These are phyloP conservation scores for Microcebus murinus DNA, from an alignment of 2,113 vertebrate genomes.

Conservation along the genomic window DNA sequence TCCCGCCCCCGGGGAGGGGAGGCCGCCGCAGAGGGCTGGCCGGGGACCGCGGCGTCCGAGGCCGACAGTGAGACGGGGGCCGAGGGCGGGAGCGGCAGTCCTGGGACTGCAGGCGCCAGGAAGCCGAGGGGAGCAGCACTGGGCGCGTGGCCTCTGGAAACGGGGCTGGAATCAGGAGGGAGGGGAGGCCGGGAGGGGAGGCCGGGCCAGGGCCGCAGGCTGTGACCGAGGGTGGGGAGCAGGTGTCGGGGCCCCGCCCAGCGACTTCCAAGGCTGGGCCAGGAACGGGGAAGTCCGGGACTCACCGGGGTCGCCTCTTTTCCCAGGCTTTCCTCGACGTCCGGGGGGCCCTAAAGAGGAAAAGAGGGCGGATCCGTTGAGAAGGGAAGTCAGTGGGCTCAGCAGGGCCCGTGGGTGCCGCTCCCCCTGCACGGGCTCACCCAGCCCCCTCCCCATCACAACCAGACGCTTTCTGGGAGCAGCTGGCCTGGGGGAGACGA, in stretches of 20 bases:
- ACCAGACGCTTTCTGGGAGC: fast-evolving
- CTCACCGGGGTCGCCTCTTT: slow-evolving; percentile 94
- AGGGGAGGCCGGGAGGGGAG: neutral
- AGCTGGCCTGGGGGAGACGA: neutral
- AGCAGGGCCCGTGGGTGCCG: too few species aligned
- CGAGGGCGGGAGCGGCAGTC: neutral
- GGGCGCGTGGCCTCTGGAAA: neutral
- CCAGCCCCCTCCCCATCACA: fast-evolving
- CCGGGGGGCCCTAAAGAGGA: slow-evolving; percentile 92
- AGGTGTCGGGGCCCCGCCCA: fast-evolving
- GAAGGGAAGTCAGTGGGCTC: neutral
- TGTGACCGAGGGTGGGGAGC: fast-evolving
- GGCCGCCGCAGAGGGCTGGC: neutral
- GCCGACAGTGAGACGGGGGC: neutral
- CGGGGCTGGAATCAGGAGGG: neutral
- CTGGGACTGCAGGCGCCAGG: neutral
- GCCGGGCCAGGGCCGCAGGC: fast-evolving
- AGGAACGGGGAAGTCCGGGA: neutral
- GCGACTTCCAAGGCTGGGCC: neutral
- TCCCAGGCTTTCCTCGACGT: slow-evolving; percentile 94
- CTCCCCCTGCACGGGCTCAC: too few species aligned
- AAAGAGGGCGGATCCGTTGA: slow-evolving; percentile 64
- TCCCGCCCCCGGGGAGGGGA: neutral
- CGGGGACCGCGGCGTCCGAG: neutral
- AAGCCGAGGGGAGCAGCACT: neutral